Percentiles rank a stretch among this genome's conserved stretches.
Evolutionary conservation across 2,888 invertebrate species (phyloP).

Genomic region (Cyclophora albipunctata): DNA sequence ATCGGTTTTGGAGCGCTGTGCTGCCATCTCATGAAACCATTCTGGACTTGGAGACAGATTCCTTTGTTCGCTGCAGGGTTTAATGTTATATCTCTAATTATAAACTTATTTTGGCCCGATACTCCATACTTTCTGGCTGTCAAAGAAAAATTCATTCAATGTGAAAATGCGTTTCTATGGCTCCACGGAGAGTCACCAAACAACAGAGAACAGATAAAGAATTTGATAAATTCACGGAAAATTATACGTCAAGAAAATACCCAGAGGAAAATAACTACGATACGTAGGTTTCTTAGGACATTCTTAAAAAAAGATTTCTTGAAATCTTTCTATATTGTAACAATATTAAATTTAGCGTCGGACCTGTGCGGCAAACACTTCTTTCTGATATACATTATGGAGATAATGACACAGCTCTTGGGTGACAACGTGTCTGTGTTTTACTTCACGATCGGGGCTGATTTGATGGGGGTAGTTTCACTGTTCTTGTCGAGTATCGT

Average conservation of each 20-base stretch:
- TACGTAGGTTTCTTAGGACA: constrained; percentile 10
- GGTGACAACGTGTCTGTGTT: constrained; percentile 25
- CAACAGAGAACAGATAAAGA: constrained; percentile 26
- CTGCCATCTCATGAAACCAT: constrained; percentile 30
- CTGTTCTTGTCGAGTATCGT: too few species aligned
- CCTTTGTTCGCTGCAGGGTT: constrained; percentile 19
- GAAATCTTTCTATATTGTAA: constrained; percentile 26
- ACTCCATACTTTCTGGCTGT: constrained; percentile 36
- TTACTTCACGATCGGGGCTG: constrained; percentile 32
- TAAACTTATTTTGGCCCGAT: constrained; percentile 34
- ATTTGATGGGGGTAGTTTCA: constrained; percentile 18
- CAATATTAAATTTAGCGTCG: constrained; percentile 27
- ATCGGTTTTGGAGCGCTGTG: constrained; percentile 25
- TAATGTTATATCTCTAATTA: constrained; percentile 13
- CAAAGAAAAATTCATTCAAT: constrained; percentile 33
- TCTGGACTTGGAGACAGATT: constrained; percentile 35
- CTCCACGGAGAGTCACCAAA: constrained; percentile 24
- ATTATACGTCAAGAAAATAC: too few species aligned
- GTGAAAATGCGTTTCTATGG: constrained; percentile 29
- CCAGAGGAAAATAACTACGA: neutral
- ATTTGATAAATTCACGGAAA: constrained; percentile 21
- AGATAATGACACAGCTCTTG: constrained; percentile 32
- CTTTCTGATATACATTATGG: constrained; percentile 27
- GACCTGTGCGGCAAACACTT: constrained; percentile 36
- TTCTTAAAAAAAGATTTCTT: constrained; percentile 27